Conservation (phyloP, 1,140 invertebrate species). For the Aphidius ervi region DNA sequence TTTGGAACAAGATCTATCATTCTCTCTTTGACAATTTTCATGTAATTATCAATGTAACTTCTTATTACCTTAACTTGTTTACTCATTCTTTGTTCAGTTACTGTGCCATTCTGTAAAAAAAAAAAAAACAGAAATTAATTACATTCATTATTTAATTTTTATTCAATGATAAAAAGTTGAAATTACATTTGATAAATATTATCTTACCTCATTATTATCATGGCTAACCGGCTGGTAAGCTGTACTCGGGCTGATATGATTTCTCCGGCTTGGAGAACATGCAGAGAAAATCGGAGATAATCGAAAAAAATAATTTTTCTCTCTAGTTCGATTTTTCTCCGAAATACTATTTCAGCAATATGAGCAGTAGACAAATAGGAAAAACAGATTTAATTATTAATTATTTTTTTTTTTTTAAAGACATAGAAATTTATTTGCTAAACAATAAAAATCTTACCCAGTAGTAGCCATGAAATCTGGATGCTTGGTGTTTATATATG, state of each 20-base stretch:
- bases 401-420: background rate
- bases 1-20: conserved; percentile 97
- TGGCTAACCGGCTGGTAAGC: background rate
- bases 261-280: no score
- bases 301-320: background rate
- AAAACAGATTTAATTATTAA: background rate
- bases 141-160: conserved; percentile 7
- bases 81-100: conserved; percentile 96
- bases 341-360: no score
- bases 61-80: conserved; percentile 98
- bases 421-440: background rate
- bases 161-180: conserved; percentile 1
- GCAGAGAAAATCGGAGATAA: no score
- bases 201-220: conserved; percentile 16
- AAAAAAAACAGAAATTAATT: background rate
- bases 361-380: no score
- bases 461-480: conserved; percentile 99
- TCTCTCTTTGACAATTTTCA: conserved; percentile 99
- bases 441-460: conserved; percentile 74
- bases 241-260: background rate
- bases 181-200: background rate
- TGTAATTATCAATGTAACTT: conserved; percentile 98
- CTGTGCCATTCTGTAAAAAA: conserved; percentile 48
- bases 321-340: no score
- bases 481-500: conserved; percentile 99